Conservation (phyloP, 2,797 vertebrate genomes). For the Triplophysa yarkandensis region DNA sequence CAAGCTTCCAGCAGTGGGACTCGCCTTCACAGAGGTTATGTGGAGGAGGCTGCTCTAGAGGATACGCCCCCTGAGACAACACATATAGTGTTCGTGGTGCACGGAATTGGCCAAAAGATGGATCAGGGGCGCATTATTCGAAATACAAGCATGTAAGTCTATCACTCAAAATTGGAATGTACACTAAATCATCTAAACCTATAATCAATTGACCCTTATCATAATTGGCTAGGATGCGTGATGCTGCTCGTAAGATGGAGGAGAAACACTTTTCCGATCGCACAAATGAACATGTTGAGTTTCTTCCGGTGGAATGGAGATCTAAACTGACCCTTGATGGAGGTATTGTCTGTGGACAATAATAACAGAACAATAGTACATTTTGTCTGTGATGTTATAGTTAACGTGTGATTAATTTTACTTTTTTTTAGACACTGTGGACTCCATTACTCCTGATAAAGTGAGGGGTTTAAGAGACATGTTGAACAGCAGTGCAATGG, state of each 20-base stretch:
- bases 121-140: conserved; percentile 96
- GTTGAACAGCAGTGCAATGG: conserved; percentile 98
- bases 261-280: conserved; percentile 91
- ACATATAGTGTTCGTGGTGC: conserved; percentile 95
- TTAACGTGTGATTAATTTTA: conserved; percentile 15
- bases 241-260: conserved; percentile 93
- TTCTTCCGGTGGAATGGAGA: conserved; percentile 96
- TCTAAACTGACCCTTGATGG: conserved; percentile 93
- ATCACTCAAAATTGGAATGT: neutral
- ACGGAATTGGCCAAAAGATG: conserved; percentile 98
- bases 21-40: conserved; percentile 90
- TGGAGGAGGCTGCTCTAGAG: conserved; percentile 92
- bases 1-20: conserved; percentile 95
- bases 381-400: neutral
- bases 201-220: neutral
- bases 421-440: conserved; percentile 86
- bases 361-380: neutral
- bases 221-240: conserved; percentile 84
- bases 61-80: conserved; percentile 92
- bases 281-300: conserved; percentile 89
- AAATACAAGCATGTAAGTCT: conserved; percentile 93
- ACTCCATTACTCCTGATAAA: conserved; percentile 96
- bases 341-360: conserved; percentile 74
- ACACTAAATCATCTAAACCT: neutral
- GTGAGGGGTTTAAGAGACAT: conserved; percentile 92